Evolutionary conservation across 2,113 vertebrate genomes (phyloP), one percentile per base, ranked within the genome.

Genomic region (Okapia johnstoni): DNA sequence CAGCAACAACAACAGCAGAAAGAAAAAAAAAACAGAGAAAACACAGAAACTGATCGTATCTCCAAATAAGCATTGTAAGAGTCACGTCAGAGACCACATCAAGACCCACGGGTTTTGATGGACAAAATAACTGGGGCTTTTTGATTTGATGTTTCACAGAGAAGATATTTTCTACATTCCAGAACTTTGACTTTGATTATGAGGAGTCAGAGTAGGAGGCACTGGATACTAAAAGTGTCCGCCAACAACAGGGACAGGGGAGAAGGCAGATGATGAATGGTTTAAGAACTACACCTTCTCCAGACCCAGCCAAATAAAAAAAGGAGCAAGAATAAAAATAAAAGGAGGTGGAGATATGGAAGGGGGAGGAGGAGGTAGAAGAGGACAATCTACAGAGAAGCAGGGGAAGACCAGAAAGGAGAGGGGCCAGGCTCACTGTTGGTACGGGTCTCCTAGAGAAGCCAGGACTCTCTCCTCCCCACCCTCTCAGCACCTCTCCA

Each of bases 141-240:
- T 50, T 17, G 23, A 81, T 84, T 57, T 63, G 61, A 6, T 81
- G 33, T 30, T 90, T 90, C n/a, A 46, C 40, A 61, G 19, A 76
- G 92, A 95, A 96, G 88, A 70, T 86, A 66, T 66, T 96, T 80
- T 77, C 58, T 52, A 36, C 33, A 9, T 87, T 57, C 46, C 36
- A 54, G 26, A 83, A 88, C 40, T 50, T 50, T 90, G 40, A 43
- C 43, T 90, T 96, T 43, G 36, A 43, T 81, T 19, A 87, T 55
- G 25, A 46, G 85, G 73, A 92, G 50, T 54, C 36, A 58, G n/a
- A 61, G 21, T 9, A 3, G 48, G 19, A 86, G 40, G 5, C 4
- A 23, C 12, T 17, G 28, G 46, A n/a, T 28, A 33, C 9, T 19
- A 40, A 60, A 96, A 48, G 26, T 2, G 15, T 57, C 17, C 8